Evolutionary conservation across 2,797 vertebrate genomes (phyloP), one percentile per base, ranked within the genome.

Genomic region (Microctenopoma steveboyesi): DNA sequence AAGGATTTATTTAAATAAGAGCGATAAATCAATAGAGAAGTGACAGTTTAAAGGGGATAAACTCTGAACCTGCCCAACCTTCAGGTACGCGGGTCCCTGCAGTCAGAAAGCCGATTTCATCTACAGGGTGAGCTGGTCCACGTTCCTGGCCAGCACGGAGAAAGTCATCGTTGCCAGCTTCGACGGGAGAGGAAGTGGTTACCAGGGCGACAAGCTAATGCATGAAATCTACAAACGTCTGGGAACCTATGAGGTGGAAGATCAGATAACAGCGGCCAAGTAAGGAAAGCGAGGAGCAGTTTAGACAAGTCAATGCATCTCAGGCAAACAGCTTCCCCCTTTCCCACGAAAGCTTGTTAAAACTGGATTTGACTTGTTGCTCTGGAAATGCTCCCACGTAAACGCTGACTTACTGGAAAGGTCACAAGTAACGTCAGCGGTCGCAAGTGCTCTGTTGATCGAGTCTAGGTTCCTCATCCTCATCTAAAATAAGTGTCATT

Each of bases 101-200:
- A 99, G 98, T 90, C 98, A 99, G 91, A 97, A 96, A 74, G 96
- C 86, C 0, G 93, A 97, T 70, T 86, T 74, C 35, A 2, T 15
- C 30, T 98, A 96, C 89, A 86, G 84, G 40, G 85, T 96, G 49
- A 92, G 52, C 89, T 99, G 97, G 98, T 92, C 95, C 39, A 96
- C 96, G 2, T 98, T 97, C 84, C 95, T 98, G 69, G 96, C 97
- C 56, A 99, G 98, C 89, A 95, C 96, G 0, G 97, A 99, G 91
- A 92, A 95, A 40, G 82, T 99, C 79, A 97, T 99, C 30, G 95
- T 99, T 40, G 98, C 97, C 80, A 98, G 96, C 89, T 97, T 99
- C 33, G 98, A 99, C 3, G 98, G 98, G 69, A 94, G 98, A 89
- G 98, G 98, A 87, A 99, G 96, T 22, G 96, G 97, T 84, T 99